Evolutionary conservation across 2,797 vertebrate genomes (phyloP), one percentile per base, ranked within the genome.

Genomic region (Sandelia bainsii): DNA sequence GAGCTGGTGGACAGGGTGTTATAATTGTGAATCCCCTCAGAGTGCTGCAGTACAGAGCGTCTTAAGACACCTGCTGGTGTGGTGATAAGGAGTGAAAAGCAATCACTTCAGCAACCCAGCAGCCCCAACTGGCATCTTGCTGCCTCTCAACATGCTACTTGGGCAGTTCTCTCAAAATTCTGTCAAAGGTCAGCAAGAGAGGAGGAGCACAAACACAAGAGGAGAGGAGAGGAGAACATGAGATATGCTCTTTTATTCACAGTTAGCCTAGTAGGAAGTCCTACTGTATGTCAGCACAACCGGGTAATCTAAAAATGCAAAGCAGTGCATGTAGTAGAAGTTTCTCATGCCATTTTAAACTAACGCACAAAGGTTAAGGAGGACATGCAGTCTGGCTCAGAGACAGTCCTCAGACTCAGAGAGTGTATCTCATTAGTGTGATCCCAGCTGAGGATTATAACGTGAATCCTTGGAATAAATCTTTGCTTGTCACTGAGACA

Each of bases 51-150:
- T 48, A 62, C 48, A 32, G 66, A 17, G 1, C 45, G 46, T 77
- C 74, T 87, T 54, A 40, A 72, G 83, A 83, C 84, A 90, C 87
- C 89, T 92, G 92, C 83, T 85, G 80, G 74, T 49, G 82, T 37
- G 72, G 75, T 19, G 91, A 94, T 93, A 92, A 91, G 87, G 57
- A 83, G 70, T 10, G 50, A 85, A 84, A 88, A 82, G 81, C 82
- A 90, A 91, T 92, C 85, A 87, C 68, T 86, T n/a, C 53, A 64
- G 69, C 68, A 68, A 58, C 63, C 73, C 59, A 1, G 54, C 72
- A 85, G 81, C 75, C 51, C 25, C 37, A 37, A 68, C 75, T 27
- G 79, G 74, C 75, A 72, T 62, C 83, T 81, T 4, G 51, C 67
- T 56, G 69, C 80, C 46, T 79, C 87, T 76, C 77, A 58, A 62